Percentiles rank a stretch among this genome's conserved stretches.
phyloP scores from a whole-genome alignment of 2,888 invertebrate species.

The Chymomyza fuscimana region DNA sequence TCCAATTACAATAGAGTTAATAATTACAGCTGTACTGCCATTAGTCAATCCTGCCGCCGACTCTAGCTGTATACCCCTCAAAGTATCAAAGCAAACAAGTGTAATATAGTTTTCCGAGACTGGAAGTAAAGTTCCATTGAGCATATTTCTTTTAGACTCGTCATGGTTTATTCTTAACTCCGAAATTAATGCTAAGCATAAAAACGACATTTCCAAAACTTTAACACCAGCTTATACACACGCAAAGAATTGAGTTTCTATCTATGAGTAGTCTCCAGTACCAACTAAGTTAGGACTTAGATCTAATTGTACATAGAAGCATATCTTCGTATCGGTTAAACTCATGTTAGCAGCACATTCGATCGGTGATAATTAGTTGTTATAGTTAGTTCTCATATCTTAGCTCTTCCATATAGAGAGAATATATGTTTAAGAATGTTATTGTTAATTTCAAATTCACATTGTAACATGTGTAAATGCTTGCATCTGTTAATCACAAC shows the following conservation, averaged over 20 bases:
- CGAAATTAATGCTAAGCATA: too few relatives aligned
- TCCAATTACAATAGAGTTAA: too few relatives aligned
- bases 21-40: too few relatives aligned
- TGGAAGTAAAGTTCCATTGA: too few relatives aligned
- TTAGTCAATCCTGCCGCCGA: too few relatives aligned
- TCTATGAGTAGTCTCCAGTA: not conserved
- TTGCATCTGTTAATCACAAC: conserved; percentile 46
- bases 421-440: not conserved
- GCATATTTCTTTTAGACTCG: too few relatives aligned
- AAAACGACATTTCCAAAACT: too few relatives aligned
- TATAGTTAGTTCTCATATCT: conserved; percentile 58
- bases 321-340: conserved; percentile 21
- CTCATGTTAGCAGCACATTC: conserved; percentile 15
- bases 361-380: conserved; percentile 32
- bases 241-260: not conserved
- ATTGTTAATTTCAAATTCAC: not conserved
- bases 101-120: too few relatives aligned
- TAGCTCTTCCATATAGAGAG: conserved; percentile 61
- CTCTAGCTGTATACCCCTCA: too few relatives aligned
- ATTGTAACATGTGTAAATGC: not conserved
- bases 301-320: conserved; percentile 17
- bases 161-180: too few relatives aligned
- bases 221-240: not conserved
- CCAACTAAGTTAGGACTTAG: not conserved
- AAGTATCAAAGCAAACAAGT: too few relatives aligned